Evolutionary conservation across 1,140 invertebrate species (phyloP).

Genomic region (Nephila pilipes): DNA sequence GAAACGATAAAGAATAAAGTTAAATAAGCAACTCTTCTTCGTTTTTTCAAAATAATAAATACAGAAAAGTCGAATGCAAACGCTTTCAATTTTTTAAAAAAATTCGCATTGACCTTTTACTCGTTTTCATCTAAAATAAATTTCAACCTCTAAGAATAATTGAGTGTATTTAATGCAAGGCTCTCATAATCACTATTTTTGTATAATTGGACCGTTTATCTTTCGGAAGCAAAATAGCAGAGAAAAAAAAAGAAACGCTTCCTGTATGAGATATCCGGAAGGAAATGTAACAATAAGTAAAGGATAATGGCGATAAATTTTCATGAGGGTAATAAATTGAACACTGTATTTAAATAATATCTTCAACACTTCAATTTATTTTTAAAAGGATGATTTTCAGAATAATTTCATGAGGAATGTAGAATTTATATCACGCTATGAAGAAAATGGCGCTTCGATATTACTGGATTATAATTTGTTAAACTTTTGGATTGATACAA

Average conservation of each 20-base stretch:
- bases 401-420: too few species aligned
- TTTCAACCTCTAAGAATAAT: background rate
- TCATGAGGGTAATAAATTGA: background rate
- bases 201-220: background rate
- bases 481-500: too few species aligned
- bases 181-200: background rate
- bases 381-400: too few species aligned
- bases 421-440: too few species aligned
- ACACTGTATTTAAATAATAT: background rate
- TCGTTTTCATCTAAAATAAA: background rate
- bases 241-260: background rate
- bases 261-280: background rate
- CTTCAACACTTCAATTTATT: too few species aligned
- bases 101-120: background rate
- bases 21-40: background rate
- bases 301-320: constrained; percentile 4
- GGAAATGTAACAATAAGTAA: background rate
- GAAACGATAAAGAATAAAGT: background rate
- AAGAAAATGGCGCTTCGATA: too few species aligned
- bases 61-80: too few species aligned
- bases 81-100: background rate
- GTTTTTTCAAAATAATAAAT: background rate
- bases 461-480: too few species aligned
- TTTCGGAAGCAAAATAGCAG: background rate
- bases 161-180: background rate